phyloP scores from a whole-genome alignment of 2,888 invertebrate genomes.

The Philhelius pedissequus region DNA sequence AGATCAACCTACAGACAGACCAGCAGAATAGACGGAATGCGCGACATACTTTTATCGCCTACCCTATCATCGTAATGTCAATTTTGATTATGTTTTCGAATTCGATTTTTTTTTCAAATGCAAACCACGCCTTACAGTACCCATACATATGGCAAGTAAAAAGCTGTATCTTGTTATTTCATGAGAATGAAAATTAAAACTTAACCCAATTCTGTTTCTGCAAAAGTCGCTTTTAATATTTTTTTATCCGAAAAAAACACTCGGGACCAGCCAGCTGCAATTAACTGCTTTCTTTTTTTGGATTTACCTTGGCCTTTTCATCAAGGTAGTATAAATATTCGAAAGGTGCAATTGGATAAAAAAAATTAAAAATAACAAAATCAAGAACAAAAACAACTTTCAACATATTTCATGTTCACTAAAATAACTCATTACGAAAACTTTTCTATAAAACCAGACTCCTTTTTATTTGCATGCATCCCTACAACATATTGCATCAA shows the following conservation, averaged over 20 bases:
- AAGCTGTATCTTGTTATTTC: too few relatives aligned
- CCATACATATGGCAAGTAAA: too few relatives aligned
- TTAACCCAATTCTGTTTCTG: too few relatives aligned
- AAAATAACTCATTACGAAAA: conserved; percentile 64
- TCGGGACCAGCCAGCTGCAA: background rate
- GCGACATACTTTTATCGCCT: too few relatives aligned
- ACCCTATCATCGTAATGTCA: too few relatives aligned
- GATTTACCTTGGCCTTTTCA: background rate
- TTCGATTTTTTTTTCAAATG: too few relatives aligned
- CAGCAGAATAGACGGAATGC: too few relatives aligned
- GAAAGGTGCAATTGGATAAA: background rate
- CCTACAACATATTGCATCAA: conserved; percentile 60
- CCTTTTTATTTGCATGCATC: conserved; percentile 57
- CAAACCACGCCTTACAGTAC: too few relatives aligned
- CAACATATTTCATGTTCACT: conserved; percentile 20
- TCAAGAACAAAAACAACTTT: conserved; percentile 4
- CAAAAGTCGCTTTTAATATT: background rate
- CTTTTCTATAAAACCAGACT: conserved; percentile 29
- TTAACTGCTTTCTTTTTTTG: background rate
- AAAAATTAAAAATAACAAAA: background rate
- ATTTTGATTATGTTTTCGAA: too few relatives aligned
- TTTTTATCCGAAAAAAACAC: background rate
- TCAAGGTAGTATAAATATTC: background rate
- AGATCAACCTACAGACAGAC: too few relatives aligned
- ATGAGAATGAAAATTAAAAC: too few relatives aligned